phyloP scores from a whole-genome alignment of 35 echinoderm and acorn worm species.

The Ophiothrix spiculata region DNA sequence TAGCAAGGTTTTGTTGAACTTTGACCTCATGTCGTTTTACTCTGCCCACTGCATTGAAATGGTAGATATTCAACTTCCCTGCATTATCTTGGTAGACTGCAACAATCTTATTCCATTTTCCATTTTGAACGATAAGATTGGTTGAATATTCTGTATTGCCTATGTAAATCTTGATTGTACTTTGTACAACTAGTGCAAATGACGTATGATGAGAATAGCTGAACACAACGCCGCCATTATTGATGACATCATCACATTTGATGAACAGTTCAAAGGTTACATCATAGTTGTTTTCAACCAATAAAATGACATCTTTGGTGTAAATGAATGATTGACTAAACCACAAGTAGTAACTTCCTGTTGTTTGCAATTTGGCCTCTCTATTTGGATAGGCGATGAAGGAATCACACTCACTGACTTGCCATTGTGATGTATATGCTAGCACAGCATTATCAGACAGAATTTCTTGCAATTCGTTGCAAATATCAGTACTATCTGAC shows the following conservation, averaged over 20 bases:
- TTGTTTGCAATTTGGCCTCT: constrained; percentile 17
- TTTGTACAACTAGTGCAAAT: constrained; percentile 53
- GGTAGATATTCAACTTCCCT: constrained; percentile 62
- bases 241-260: constrained; percentile 24
- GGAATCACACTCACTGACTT: constrained; percentile 54
- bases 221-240: constrained; percentile 55
- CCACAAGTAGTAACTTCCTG: constrained; percentile 38
- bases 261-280: constrained; percentile 65
- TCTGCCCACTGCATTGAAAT: constrained; percentile 23
- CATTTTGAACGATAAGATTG: constrained; percentile 33
- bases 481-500: neutral
- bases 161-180: constrained; percentile 43
- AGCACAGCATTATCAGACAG: constrained; percentile 26
- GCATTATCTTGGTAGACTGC: constrained; percentile 45
- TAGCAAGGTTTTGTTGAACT: neutral
- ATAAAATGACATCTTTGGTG: constrained; percentile 28
- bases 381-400: constrained; percentile 51
- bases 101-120: constrained; percentile 64
- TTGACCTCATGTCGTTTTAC: constrained; percentile 33
- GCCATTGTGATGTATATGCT: constrained; percentile 52
- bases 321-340: constrained; percentile 53
- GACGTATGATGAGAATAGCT: constrained; percentile 57
- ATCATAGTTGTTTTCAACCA: constrained; percentile 29
- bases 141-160: constrained; percentile 50
- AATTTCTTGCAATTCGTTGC: neutral